Conservation (phyloP, 2,888 invertebrate species). For the Philereme vetulata region DNA sequence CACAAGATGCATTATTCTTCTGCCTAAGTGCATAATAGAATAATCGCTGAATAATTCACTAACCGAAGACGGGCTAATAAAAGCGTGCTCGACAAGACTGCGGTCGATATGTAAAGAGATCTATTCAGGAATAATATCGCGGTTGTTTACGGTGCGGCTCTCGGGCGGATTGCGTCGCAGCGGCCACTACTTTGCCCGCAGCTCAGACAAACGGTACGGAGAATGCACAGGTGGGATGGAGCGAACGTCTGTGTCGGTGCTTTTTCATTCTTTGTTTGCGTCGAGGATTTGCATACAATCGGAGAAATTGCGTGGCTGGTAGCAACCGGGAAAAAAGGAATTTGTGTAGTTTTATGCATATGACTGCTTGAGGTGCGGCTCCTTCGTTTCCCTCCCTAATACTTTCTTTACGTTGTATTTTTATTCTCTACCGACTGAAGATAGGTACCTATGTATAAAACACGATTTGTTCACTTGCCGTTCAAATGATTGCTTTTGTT, state of each 20-base stretch:
- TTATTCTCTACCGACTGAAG: slow-evolving; percentile 28
- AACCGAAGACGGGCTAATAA: slow-evolving; percentile 69
- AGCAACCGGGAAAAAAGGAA: slow-evolving; percentile 65
- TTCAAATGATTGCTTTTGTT: not conserved
- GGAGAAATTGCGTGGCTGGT: slow-evolving; percentile 77
- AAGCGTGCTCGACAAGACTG: slow-evolving; percentile 71
- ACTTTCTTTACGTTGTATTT: slow-evolving; percentile 25
- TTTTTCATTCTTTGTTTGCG: slow-evolving; percentile 80
- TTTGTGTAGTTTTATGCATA: slow-evolving; percentile 69
- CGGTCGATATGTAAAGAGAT: slow-evolving; percentile 74
- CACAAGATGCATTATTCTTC: slow-evolving; percentile 73
- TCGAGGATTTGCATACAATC: slow-evolving; percentile 80
- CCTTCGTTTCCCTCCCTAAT: slow-evolving; percentile 48
- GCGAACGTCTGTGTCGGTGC: slow-evolving; percentile 70
- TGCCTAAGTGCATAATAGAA: slow-evolving; percentile 74
- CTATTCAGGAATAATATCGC: slow-evolving; percentile 72
- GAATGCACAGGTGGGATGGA: slow-evolving; percentile 66
- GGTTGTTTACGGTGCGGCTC: slow-evolving; percentile 62
- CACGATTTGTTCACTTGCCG: too few relatives aligned
- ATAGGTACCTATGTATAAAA: not conserved
- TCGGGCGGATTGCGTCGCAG: slow-evolving; percentile 57
- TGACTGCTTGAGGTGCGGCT: slow-evolving; percentile 54
- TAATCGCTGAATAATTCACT: slow-evolving; percentile 75
- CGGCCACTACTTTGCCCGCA: slow-evolving; percentile 57
- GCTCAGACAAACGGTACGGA: slow-evolving; percentile 57